A percentile compares a stretch with the other conserved stretches of the same genome.
These are phyloP conservation scores for Polydesmus complanatus DNA, from an alignment of 2,888 invertebrate genomes.

Conservation along the genomic window DNA sequence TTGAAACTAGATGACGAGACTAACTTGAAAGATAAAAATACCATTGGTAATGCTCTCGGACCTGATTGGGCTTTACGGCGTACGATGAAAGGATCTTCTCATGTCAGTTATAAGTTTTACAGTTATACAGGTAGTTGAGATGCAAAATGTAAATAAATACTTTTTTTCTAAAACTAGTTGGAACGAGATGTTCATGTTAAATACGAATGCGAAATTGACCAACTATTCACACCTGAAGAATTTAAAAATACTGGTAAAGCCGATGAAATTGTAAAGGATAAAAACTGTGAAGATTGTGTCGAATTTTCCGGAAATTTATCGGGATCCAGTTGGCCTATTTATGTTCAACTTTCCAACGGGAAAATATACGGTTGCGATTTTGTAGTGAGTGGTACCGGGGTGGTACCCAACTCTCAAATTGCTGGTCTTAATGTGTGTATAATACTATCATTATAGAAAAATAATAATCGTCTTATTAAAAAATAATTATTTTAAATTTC, in stretches of 20 bases:
- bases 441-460: background rate
- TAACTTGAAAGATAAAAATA: conserved; percentile 33
- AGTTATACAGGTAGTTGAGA: conserved; percentile 5
- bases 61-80: conserved; percentile 85
- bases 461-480: background rate
- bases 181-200: conserved; percentile 31
- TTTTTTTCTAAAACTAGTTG: conserved; percentile 19
- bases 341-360: conserved; percentile 57
- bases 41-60: conserved; percentile 73
- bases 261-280: background rate
- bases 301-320: no score
- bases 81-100: conserved; percentile 39
- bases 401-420: conserved; percentile 36
- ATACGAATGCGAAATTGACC: conserved; percentile 31
- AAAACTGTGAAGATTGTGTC: no score
- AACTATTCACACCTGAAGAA: conserved; percentile 26
- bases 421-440: background rate
- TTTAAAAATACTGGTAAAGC: conserved; percentile 15
- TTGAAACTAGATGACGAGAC: conserved; percentile 39
- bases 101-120: background rate
- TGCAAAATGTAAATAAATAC: conserved; percentile 10
- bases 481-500: conserved; percentile 22
- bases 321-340: conserved; percentile 63
- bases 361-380: conserved; percentile 66
- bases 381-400: conserved; percentile 90